Percentiles rank a stretch among this genome's conserved stretches.
These are phyloP conservation scores for Sinopyrophorus schimmeli DNA, from an alignment of 2,888 invertebrate species.

Conservation along the genomic window DNA sequence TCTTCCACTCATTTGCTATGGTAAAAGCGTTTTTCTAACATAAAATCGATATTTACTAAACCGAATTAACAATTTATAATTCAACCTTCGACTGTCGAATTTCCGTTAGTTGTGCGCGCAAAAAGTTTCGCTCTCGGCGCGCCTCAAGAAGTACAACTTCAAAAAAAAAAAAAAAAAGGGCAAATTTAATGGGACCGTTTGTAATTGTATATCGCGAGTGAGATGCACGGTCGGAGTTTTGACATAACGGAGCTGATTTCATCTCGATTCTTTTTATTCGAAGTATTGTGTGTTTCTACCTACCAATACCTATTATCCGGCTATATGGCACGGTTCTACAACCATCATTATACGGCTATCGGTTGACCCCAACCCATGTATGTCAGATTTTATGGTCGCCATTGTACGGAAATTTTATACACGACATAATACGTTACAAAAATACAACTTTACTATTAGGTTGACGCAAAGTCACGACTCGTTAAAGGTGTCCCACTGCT, in stretches of 20 bases:
- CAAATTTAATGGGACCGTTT: constrained; percentile 19
- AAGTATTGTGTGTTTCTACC: constrained; percentile 26
- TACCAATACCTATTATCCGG: constrained; percentile 24
- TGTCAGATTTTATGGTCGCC: constrained; percentile 25
- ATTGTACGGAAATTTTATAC: constrained; percentile 27
- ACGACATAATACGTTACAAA: constrained; percentile 21
- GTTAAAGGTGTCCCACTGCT: too few species aligned
- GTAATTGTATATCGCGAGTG: constrained; percentile 34
- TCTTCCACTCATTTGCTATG: too few species aligned
- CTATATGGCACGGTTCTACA: constrained; percentile 19
- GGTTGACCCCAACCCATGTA: constrained; percentile 24
- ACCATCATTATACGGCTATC: constrained; percentile 25
- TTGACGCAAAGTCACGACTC: constrained; percentile 11
- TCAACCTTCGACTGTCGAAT: too few species aligned
- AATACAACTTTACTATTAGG: constrained; percentile 21
- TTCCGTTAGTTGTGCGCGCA: too few species aligned
- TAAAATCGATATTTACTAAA: too few species aligned
- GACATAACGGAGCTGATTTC: constrained; percentile 44
- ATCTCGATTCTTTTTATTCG: constrained; percentile 39
- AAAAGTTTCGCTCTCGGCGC: too few species aligned
- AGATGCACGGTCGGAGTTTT: constrained; percentile 42
- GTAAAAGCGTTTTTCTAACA: too few species aligned
- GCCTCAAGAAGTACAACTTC: too few species aligned
- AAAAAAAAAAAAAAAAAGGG: too few species aligned
- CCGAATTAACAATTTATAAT: too few species aligned